Evolutionary conservation across 2,888 invertebrate genomes (phyloP).

Genomic region (Xylota sylvarum): DNA sequence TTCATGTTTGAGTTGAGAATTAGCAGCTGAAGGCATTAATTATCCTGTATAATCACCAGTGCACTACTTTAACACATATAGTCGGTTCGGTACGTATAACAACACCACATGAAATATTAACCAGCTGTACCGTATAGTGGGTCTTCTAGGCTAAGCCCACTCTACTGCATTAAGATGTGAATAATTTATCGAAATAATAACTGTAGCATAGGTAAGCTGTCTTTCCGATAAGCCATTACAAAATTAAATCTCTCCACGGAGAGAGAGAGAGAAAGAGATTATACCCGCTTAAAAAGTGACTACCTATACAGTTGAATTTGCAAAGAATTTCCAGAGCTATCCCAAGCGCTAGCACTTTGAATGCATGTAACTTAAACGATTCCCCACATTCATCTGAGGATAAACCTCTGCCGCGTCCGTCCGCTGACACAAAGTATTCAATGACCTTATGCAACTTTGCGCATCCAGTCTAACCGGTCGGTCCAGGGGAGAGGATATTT

Average conservation of each 20-base stretch:
- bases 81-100: neutral
- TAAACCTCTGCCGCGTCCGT: slow-evolving; percentile 31
- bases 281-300: neutral
- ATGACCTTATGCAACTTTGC: slow-evolving; percentile 72
- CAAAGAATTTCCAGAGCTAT: neutral
- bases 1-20: neutral
- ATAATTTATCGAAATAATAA: no score
- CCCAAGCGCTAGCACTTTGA: neutral
- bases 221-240: no score
- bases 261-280: neutral
- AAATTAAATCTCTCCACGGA: no score
- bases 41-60: neutral
- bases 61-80: neutral
- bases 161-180: no score
- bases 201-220: no score
- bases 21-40: neutral
- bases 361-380: slow-evolving; percentile 14
- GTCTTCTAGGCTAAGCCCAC: no score
- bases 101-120: neutral
- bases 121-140: neutral
- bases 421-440: slow-evolving; percentile 63
- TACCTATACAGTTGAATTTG: neutral
- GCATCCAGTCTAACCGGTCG: slow-evolving; percentile 76
- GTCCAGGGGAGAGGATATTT: slow-evolving; percentile 56
- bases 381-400: slow-evolving; percentile 26